Percentiles rank a stretch among this genome's conserved stretches.
phyloP scores from a whole-genome alignment of 1,140 invertebrate species.

The Belonocnema kinseyi region DNA sequence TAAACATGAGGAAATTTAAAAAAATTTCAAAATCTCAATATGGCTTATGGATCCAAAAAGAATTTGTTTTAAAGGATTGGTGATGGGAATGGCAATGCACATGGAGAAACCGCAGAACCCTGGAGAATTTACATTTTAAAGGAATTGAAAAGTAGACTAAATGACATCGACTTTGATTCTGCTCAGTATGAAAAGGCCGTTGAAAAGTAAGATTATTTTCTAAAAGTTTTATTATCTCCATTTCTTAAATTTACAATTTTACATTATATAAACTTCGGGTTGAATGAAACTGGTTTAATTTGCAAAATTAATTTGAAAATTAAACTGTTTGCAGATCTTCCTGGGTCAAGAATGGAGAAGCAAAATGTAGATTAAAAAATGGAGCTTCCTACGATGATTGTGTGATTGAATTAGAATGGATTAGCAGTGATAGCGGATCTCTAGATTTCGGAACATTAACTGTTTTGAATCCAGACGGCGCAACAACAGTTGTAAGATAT shows the following conservation, averaged over 20 bases:
- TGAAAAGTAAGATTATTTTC: slow-evolving; percentile 77
- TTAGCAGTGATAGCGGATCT: slow-evolving; percentile 76
- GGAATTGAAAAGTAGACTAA: slow-evolving; percentile 79
- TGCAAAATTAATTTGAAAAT: not conserved
- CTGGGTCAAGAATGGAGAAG: slow-evolving; percentile 88
- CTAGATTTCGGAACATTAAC: slow-evolving; percentile 85
- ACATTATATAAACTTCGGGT: not conserved
- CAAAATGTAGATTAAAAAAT: slow-evolving; percentile 80
- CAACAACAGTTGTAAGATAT: slow-evolving; percentile 80
- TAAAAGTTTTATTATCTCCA: not conserved
- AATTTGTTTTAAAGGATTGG: slow-evolving; percentile 71
- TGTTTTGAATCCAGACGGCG: slow-evolving; percentile 84
- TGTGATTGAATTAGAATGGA: slow-evolving; percentile 88
- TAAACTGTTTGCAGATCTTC: slow-evolving; percentile 77
- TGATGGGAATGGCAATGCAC: slow-evolving; percentile 76
- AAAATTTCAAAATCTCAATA: too few relatives aligned
- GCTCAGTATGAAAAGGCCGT: slow-evolving; percentile 83
- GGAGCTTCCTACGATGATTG: slow-evolving; percentile 83
- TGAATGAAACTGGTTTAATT: too few relatives aligned
- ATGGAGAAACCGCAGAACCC: slow-evolving; percentile 81
- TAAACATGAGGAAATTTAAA: too few relatives aligned
- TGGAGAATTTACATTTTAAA: slow-evolving; percentile 86
- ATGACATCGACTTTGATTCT: slow-evolving; percentile 74
- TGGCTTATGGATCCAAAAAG: not conserved
- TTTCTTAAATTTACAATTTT: not conserved